Evolutionary conservation across 2,113 vertebrate species (phyloP).

Genomic region (Lasiurus borealis): DNA sequence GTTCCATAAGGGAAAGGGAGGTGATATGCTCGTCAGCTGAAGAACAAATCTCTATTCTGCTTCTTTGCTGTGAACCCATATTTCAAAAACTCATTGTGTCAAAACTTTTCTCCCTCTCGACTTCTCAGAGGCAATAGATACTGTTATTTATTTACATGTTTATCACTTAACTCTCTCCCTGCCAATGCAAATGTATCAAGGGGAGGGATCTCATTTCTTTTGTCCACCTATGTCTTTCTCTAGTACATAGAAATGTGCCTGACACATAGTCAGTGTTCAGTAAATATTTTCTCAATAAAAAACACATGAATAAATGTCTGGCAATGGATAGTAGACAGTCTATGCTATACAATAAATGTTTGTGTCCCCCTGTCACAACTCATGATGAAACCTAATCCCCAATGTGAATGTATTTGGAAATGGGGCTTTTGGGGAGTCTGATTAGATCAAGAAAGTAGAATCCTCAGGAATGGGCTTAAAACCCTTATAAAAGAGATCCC

Average conservation of each 20-base stretch:
- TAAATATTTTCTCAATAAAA: conserved; percentile 15
- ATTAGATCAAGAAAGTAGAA: not conserved
- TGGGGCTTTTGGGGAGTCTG: not conserved
- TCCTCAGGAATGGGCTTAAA: not conserved
- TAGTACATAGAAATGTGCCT: not conserved
- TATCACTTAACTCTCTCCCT: not conserved
- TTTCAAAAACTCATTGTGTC: not conserved
- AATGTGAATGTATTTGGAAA: not conserved
- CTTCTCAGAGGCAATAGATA: not conserved
- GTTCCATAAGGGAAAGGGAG: not conserved
- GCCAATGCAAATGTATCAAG: not conserved
- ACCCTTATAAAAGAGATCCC: not conserved
- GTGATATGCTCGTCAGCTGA: not conserved
- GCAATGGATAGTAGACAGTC: not conserved
- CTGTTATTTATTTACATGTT: not conserved
- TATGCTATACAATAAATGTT: not conserved
- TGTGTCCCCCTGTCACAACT: not conserved
- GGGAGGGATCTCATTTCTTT: not conserved
- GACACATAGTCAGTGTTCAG: not conserved
- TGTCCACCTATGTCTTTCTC: not conserved
- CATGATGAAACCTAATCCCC: not conserved
- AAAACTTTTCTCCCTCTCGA: not conserved
- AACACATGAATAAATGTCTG: not conserved
- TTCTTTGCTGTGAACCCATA: not conserved
- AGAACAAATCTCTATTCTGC: not conserved